Conservation (phyloP, 2,797 vertebrate species). For the Danio kyathit region DNA sequence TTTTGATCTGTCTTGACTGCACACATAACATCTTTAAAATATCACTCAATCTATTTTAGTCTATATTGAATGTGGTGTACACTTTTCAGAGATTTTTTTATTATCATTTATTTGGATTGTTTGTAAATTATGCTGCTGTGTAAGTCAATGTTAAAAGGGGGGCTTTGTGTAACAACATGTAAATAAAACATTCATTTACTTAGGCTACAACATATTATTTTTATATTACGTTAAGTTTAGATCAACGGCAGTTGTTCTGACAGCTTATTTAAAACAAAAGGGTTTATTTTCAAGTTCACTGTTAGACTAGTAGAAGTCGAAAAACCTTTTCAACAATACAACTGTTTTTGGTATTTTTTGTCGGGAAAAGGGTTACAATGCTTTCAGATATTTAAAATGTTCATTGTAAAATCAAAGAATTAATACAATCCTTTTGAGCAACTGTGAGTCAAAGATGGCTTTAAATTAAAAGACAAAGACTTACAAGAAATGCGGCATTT, state of each 20-base stretch:
- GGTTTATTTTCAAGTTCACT: not conserved
- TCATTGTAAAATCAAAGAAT: not conserved
- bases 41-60: not conserved
- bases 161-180: not conserved
- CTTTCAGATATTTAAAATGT: not conserved
- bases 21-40: not conserved
- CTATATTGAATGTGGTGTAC: not conserved
- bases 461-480: not conserved
- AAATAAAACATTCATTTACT: not conserved
- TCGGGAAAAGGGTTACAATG: not conserved
- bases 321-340: not conserved
- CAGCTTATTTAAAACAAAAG: not conserved
- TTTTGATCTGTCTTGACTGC: constrained; percentile 19
- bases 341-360: not conserved
- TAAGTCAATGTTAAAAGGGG: not conserved
- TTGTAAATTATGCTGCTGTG: not conserved
- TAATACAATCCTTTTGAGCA: not conserved
- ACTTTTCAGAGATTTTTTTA: no score
- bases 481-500: not conserved
- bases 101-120: not conserved
- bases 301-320: not conserved
- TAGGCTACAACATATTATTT: not conserved
- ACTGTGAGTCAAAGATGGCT: not conserved
- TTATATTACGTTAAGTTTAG: not conserved
- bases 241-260: not conserved